phyloP scores from a whole-genome alignment of 2,888 invertebrate genomes.

The Dioctria rufipes region DNA sequence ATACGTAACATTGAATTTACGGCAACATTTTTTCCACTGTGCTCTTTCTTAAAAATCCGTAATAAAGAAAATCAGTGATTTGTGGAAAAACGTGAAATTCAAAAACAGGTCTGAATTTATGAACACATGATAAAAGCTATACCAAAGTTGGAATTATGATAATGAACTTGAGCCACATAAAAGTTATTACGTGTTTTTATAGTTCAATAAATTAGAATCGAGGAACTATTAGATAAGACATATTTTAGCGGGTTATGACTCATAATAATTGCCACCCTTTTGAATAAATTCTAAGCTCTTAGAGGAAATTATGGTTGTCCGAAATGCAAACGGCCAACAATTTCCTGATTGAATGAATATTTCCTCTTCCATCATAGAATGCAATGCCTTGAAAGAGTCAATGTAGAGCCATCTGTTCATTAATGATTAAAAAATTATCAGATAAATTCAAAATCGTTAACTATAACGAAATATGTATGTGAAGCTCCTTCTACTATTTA shows the following conservation, averaged over 20 bases:
- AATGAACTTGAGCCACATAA: background rate
- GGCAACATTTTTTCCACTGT: background rate
- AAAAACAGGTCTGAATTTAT: slow-evolving; percentile 16
- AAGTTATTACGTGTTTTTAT: background rate
- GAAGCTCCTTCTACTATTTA: background rate
- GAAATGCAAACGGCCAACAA: background rate
- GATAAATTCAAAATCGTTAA: background rate
- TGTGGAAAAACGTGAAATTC: slow-evolving; percentile 15
- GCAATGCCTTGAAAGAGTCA: slow-evolving; percentile 9
- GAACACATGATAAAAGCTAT: background rate
- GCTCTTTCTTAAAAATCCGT: background rate
- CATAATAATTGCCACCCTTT: background rate
- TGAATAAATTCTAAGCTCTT: background rate
- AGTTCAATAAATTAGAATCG: background rate
- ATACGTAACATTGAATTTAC: background rate
- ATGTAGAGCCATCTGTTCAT: background rate
- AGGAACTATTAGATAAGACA: slow-evolving; percentile 9
- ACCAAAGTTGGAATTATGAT: slow-evolving; percentile 10
- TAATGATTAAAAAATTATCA: slow-evolving; percentile 4
- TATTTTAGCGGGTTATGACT: background rate
- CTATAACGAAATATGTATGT: background rate
- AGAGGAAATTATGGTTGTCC: slow-evolving; percentile 6
- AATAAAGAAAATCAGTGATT: background rate
- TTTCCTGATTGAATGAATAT: background rate
- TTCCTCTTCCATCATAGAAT: background rate